Percentiles rank a stretch among this genome's conserved stretches.
phyloP scores from a whole-genome alignment of 2,113 vertebrate genomes.

The Cyanocitta stelleri region DNA sequence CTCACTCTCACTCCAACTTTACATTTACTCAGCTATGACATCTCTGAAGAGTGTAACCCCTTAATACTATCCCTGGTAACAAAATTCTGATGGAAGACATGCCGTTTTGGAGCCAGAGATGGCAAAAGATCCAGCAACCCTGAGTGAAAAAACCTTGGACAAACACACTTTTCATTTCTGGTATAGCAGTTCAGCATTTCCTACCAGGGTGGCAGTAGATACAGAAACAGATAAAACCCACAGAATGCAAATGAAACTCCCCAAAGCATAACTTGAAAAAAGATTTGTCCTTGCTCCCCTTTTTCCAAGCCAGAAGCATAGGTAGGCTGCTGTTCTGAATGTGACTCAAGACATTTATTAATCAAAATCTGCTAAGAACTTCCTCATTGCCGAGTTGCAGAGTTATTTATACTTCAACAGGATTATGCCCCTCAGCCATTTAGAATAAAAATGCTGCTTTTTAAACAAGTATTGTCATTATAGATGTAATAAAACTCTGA shows the following conservation, averaged over 20 bases:
- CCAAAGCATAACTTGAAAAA: background rate
- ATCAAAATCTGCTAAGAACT: background rate
- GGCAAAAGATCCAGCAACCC: background rate
- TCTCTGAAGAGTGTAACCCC: background rate
- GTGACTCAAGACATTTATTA: background rate
- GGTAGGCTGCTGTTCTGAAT: background rate
- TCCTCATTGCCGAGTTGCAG: background rate
- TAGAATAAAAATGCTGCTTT: conserved; percentile 45
- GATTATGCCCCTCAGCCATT: conserved; percentile 24
- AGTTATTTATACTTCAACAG: conserved; percentile 15
- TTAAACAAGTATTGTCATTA: conserved; percentile 68
- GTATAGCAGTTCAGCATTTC: background rate
- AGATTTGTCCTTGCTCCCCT: background rate
- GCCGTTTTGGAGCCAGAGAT: background rate
- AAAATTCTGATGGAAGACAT: background rate
- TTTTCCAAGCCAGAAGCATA: background rate
- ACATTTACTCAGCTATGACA: background rate
- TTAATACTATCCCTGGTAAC: background rate
- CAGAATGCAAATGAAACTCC: background rate
- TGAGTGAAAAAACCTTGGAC: background rate
- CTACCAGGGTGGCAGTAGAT: fast-evolving
- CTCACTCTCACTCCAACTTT: background rate
- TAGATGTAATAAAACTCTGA: conserved; percentile 75
- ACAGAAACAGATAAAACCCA: background rate
- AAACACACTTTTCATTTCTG: background rate